Evolutionary conservation across 2,113 vertebrate species (phyloP).

Genomic region (Pithys albifrons): DNA sequence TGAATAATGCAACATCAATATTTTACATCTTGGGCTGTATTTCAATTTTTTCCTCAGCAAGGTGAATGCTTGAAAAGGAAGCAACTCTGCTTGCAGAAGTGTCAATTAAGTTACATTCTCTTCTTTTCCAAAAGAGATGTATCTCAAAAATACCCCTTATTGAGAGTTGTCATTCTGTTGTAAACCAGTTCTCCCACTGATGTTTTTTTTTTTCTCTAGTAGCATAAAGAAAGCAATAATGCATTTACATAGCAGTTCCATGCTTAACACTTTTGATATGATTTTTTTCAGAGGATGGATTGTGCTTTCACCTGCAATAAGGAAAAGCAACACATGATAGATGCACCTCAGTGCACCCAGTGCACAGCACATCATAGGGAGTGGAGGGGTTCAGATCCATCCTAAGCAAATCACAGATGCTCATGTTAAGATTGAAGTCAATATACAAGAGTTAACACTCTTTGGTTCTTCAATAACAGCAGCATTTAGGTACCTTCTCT

Average conservation of each 20-base stretch:
- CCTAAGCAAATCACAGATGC: neutral
- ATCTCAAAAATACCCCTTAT: neutral
- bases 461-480: neutral
- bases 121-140: neutral
- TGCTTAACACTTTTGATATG: neutral
- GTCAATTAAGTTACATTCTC: conserved; percentile 40
- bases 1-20: conserved; percentile 65
- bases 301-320: neutral
- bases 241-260: neutral
- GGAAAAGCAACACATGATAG: neutral
- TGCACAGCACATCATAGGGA: fast-evolving
- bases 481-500: neutral
- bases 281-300: neutral
- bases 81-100: conserved; percentile 4
- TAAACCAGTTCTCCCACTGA: neutral
- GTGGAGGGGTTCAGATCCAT: neutral
- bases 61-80: conserved; percentile 17
- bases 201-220: neutral
- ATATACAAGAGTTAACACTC: neutral
- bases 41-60: conserved; percentile 48
- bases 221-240: neutral
- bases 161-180: conserved; percentile 31
- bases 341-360: neutral
- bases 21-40: conserved; percentile 59
- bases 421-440: neutral